Conservation (phyloP, 1,140 invertebrate species). For the Zaprionus davidi region DNA sequence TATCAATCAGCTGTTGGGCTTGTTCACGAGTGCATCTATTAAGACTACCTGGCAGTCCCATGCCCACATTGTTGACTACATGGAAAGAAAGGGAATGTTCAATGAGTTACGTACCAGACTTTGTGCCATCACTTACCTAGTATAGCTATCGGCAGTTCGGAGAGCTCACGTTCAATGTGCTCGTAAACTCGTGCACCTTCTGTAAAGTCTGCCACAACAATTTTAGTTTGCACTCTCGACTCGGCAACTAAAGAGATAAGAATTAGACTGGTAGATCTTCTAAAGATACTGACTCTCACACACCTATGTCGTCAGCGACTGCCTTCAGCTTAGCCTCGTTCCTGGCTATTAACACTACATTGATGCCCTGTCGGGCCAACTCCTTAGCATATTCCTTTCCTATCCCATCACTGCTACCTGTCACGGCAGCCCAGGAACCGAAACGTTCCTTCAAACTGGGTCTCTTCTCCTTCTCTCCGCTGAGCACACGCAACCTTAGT, state of each 20-base stretch:
- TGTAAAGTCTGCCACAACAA: slow-evolving; percentile 92
- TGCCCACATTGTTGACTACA: slow-evolving; percentile 96
- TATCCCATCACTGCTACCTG: slow-evolving; percentile 97
- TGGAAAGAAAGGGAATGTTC: slow-evolving; percentile 31
- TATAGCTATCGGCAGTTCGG: slow-evolving; percentile 90
- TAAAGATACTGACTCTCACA: slow-evolving; percentile 27
- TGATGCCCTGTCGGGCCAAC: slow-evolving; percentile 91
- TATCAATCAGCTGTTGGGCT: slow-evolving; percentile 92
- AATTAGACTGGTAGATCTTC: not conserved
- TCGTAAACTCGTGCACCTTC: slow-evolving; percentile 88
- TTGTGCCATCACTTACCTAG: slow-evolving; percentile 87
- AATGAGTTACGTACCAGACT: not conserved
- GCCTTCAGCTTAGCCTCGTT: slow-evolving; percentile 89
- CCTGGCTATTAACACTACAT: slow-evolving; percentile 93
- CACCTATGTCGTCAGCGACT: slow-evolving; percentile 91
- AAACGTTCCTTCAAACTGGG: slow-evolving; percentile 52
- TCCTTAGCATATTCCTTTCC: slow-evolving; percentile 94
- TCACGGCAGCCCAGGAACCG: slow-evolving; percentile 87
- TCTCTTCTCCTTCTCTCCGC: not conserved
- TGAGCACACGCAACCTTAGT: slow-evolving; percentile 21
- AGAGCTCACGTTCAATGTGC: slow-evolving; percentile 88
- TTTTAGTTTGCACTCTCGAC: slow-evolving; percentile 88
- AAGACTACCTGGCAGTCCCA: slow-evolving; percentile 90
- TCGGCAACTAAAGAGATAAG: slow-evolving; percentile 59
- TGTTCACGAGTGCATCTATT: slow-evolving; percentile 89